Evolutionary conservation across 37 sponge, comb jelly and placozoan species (phyloP).

Genomic region (Theonella swinhoei): DNA sequence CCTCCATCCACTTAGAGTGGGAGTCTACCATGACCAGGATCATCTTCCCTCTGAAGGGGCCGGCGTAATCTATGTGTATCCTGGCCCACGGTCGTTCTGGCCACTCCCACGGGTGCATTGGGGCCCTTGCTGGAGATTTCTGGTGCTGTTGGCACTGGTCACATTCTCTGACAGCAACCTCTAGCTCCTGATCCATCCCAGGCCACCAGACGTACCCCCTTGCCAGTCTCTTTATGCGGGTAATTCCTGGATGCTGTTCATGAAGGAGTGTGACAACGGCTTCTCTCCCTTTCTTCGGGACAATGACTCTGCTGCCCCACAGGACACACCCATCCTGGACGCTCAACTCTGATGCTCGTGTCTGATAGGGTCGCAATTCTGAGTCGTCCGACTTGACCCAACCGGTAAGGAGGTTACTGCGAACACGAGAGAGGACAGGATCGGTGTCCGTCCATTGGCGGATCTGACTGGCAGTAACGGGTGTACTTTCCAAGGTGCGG

Average conservation of each 20-base stretch:
- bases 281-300: neutral
- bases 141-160: neutral
- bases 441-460: conserved; percentile 22
- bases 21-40: conserved; percentile 43
- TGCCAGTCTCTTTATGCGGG: conserved; percentile 28
- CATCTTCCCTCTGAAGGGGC: conserved; percentile 37
- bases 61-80: conserved; percentile 41
- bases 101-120: conserved; percentile 46
- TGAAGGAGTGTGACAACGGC: neutral
- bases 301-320: conserved; percentile 25
- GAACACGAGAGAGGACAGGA: conserved; percentile 10
- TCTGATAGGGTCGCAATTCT: neutral
- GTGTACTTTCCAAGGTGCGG: neutral
- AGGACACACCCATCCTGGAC: conserved; percentile 24
- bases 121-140: conserved; percentile 14
- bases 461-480: conserved; percentile 19
- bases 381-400: neutral
- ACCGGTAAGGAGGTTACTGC: neutral
- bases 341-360: neutral
- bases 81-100: conserved; percentile 33
- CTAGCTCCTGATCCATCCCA: conserved; percentile 29
- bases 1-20: conserved; percentile 49
- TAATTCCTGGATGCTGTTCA: conserved; percentile 36
- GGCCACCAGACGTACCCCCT: conserved; percentile 51
- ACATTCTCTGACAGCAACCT: conserved; percentile 4